Evolutionary conservation across 2,113 vertebrate species (phyloP).

Genomic region (Ammodytes dubius): DNA sequence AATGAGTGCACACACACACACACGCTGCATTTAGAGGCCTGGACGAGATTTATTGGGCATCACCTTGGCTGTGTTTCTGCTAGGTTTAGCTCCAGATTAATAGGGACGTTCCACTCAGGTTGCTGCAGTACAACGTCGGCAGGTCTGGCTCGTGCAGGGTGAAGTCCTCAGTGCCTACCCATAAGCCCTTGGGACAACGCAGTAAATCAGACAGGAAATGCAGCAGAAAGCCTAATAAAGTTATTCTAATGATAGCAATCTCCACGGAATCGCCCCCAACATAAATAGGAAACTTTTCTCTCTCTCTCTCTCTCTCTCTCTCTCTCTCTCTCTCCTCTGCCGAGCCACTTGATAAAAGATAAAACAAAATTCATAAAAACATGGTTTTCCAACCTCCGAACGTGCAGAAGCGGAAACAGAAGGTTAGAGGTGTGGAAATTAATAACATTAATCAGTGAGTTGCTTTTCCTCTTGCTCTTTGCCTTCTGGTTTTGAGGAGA

Average conservation of each 20-base stretch:
- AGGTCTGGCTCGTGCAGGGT: constrained; percentile 62
- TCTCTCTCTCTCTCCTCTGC: constrained; percentile 13
- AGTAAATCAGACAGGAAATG: constrained; percentile 85
- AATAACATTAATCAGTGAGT: constrained; percentile 75
- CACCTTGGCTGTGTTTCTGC: constrained; percentile 53
- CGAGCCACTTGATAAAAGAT: constrained; percentile 43
- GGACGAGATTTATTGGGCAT: constrained; percentile 49
- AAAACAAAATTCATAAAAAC: constrained; percentile 15
- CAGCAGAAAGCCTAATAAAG: constrained; percentile 83
- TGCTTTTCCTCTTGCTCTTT: constrained; percentile 53
- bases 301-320: constrained; percentile 4
- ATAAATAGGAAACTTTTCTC: constrained; percentile 52
- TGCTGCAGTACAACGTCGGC: constrained; percentile 59
- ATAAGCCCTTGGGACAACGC: constrained; percentile 78
- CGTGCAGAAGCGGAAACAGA: constrained; percentile 65
- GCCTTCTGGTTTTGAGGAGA: constrained; percentile 63
- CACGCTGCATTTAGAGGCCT: constrained; percentile 24
- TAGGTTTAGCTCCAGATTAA: constrained; percentile 69
- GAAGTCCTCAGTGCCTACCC: constrained; percentile 73
- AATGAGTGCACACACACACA: background rate
- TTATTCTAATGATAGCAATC: constrained; percentile 81
- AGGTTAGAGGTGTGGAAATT: constrained; percentile 73
- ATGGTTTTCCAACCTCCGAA: constrained; percentile 24
- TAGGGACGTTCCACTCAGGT: constrained; percentile 65
- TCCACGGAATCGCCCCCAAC: constrained; percentile 55